Evolutionary conservation across 2,888 invertebrate species (phyloP), one percentile per base, ranked within the genome.

Genomic region (Operophtera brumata): DNA sequence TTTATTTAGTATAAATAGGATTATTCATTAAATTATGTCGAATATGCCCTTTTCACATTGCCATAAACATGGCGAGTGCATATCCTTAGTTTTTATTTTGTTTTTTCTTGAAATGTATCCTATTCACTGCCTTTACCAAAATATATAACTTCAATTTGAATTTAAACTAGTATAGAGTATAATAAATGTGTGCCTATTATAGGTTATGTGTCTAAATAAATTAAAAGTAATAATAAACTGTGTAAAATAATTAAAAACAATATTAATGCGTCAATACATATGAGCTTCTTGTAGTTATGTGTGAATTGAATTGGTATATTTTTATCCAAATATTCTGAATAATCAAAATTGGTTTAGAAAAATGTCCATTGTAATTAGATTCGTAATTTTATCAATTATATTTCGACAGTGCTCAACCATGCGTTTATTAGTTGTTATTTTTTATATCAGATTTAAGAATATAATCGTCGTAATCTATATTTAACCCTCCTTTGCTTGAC

Each of bases 171-270:
- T 50, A n/a, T 59, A 58, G 50, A 47, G 48, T 57, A 53, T 57
- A 59, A 76, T 82, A 80, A 83, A 82, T 84, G 78, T 84, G 86
- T 87, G 86, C 86, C 86, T 87, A 84, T 74, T 67, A 77, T 84
- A 83, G 78, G 70, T 80, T 81, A 78, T 66, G 77, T 82, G 73
- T 83, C 67, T 84, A 83, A 79, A 71, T 78, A 80, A 75, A 61
- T 80, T 79, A 81, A 80, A 72, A 61, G 57, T 59, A 65, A 52
- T 73, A 70, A 59, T 61, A 80, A 79, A 64, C 61, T 67, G 72
- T 79, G 75, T 75, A 76, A 73, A 70, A 65, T 75, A 77, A 72
- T 65, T 66, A 68, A 75, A 71, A 71, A 54, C 69, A 62, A 63
- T 67, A 61, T 73, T 65, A 80, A 80, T 55, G 78, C 78, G 69